Evolutionary conservation across 2,797 vertebrate genomes (phyloP), one percentile per base, ranked within the genome.

Genomic region (Thamnophis elegans): DNA sequence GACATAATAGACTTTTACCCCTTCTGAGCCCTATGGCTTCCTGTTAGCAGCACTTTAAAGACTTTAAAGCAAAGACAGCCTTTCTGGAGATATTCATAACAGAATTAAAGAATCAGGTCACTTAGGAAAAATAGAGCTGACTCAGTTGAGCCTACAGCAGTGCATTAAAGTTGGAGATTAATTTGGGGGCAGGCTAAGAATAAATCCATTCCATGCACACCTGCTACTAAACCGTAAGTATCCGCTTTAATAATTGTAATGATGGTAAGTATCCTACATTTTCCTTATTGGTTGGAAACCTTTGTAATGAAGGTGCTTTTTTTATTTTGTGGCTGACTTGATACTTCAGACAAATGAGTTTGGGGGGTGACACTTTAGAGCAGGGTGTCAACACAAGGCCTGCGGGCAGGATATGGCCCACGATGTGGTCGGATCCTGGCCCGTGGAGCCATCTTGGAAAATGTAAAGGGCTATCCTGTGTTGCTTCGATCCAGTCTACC

Each of bases 41-140:
- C 96, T 96, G 97, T 93, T 96, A 97, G 97, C 97, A 98, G 97
- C 95, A 96, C 94, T 95, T 47, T 47, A 47, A 96, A 97, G 96
- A 82, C 20, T 42, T 95, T 95, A 96, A 95, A 95, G 94, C 94
- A 96, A 97, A 96, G 95, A 98, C 98, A 98, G 98, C 97, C 96
- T 98, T 98, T 98, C 98, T 98, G 91, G 95, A 98, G 97, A 98
- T 98, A 98, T 98, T 98, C 98, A 99, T 98, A 98, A 98, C 97
- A 97, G 97, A 97, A 98, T 98, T 98, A 98, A 97, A 98, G 98
- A 99, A 99, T 98, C 98, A 98, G 99, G 98, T 99, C 98, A 98
- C 98, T 99, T 98, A 98, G 98, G 98, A 98, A 98, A 98, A 98
- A 98, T 96, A 96, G 92, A 94, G 98, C 99, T 99, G 98, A 99